These are phyloP conservation scores for Druon quercuslanigerum DNA, from an alignment of 1,140 invertebrate species.

Conservation along the genomic window DNA sequence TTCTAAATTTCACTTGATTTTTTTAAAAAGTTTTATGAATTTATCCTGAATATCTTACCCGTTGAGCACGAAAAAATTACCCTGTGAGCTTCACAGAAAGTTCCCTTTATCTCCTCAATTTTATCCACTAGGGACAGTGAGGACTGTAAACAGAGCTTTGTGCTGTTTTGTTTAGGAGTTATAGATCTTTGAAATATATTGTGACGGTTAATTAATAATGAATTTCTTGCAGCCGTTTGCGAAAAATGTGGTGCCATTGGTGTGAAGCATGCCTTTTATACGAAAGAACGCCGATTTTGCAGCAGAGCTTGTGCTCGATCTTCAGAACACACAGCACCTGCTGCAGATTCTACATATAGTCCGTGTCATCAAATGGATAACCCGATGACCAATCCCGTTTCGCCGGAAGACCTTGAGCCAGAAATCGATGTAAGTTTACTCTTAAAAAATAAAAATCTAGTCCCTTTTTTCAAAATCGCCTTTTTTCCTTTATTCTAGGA, in stretches of 20 bases:
- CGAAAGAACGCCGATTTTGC: constrained; percentile 87
- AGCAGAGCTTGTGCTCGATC: constrained; percentile 84
- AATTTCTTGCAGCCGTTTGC: constrained; percentile 83
- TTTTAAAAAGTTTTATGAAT: too few species aligned
- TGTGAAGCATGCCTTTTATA: constrained; percentile 93
- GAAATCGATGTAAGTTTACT: constrained; percentile 55
- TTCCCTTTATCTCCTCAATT: neutral
- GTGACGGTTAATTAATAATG: neutral
- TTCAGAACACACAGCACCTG: constrained; percentile 65
- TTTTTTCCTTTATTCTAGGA: neutral
- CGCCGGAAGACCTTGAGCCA: constrained; percentile 54
- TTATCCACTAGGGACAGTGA: neutral
- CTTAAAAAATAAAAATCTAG: neutral
- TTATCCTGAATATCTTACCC: too few species aligned
- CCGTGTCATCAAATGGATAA: constrained; percentile 65
- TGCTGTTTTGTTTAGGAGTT: too few species aligned
- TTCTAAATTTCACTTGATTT: too few species aligned
- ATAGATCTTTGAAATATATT: neutral
- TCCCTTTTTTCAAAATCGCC: constrained; percentile 3
- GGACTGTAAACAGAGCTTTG: too few species aligned
- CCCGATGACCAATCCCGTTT: constrained; percentile 44
- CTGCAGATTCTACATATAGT: constrained; percentile 72
- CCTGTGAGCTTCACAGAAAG: too few species aligned
- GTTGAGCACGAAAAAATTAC: too few species aligned
- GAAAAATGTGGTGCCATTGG: constrained; percentile 92